Evolutionary conservation across 2,888 invertebrate species (phyloP).

Genomic region (Melangyna quadrimaculata): DNA sequence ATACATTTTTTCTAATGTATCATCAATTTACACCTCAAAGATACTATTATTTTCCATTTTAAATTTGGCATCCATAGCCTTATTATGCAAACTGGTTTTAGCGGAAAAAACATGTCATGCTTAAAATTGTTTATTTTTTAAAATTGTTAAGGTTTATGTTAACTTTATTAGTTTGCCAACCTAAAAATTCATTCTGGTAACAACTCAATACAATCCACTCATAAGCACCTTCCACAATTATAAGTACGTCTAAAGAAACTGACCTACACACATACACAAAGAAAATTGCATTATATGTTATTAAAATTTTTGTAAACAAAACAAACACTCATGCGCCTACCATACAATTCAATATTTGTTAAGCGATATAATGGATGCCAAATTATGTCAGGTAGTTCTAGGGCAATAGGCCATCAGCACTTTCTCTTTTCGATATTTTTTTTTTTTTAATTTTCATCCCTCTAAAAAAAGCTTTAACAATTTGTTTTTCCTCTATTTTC

Average conservation of each 20-base stretch:
- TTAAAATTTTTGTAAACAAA: conserved; percentile 59
- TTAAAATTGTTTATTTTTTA: no score
- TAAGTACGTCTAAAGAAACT: conserved; percentile 15
- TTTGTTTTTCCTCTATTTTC: not conserved
- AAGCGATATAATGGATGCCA: conserved; percentile 21
- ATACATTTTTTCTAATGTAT: no score
- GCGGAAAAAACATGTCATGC: no score
- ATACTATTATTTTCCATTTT: no score
- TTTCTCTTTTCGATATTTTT: conserved; percentile 49
- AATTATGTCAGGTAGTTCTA: conserved; percentile 30
- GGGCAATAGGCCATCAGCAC: conserved; percentile 64
- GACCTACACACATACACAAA: conserved; percentile 34
- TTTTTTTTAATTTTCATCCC: no score
- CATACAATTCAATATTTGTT: conserved; percentile 23
- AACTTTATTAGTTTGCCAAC: no score
- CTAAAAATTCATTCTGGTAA: conserved; percentile 41
- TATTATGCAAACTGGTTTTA: no score
- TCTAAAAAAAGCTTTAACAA: not conserved
- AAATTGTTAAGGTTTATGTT: no score
- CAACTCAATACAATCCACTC: conserved; percentile 20
- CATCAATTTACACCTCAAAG: no score
- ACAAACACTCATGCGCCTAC: conserved; percentile 33
- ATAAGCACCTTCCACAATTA: not conserved
- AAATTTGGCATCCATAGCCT: no score
- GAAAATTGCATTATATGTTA: not conserved